Base-by-base conservation (phyloP, 2,113 vertebrate species). In the Pampusana beccarii region DNA sequence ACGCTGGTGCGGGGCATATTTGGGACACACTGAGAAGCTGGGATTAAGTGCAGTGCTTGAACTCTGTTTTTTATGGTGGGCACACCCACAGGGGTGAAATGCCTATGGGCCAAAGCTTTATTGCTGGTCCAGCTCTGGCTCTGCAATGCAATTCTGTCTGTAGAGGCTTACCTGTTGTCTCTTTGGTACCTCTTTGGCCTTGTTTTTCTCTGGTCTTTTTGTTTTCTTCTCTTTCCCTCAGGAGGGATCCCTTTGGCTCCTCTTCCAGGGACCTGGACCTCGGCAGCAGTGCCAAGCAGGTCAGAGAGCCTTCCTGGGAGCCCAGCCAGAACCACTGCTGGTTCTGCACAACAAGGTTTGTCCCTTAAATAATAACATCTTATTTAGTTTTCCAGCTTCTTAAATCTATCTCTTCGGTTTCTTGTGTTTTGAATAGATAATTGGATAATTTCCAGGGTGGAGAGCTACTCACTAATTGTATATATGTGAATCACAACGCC, bases 41-140 rank as follows among this genome's bases (percentile, higher is more conserved):
- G 66, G 54, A n/a, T 61, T 53, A 50, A 23, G 28, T 10, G 16
- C 38, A 13, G 33, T 87, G 38, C 31, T 79, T 56, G 29, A 44
- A 36, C 54, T 65, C 66, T 4, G 1, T 0, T 33, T 53, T 61
- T 87, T 29, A 33, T 4, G 19, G 50, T 38, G 62, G 79, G 57
- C 26, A 19, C 28, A 67, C 46, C 26, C 0, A 1, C 25, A 29
- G 58, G 31, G 9, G 9, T n/a, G 58, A 53, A 34, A 51, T 20
- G 26, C 21, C 0, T 0, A 28, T 0, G 0, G 36, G 36, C 54
- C 60, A 66, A 70, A 85, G 65, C 15, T 34, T 31, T 62, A 57
- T 36, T 21, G 5, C 54, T 3, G 10, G 13, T 50, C 23, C 38
- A 79, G 69, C 29, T 40, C 44, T 6, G 7, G 46, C 26, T 51